A percentile compares a stretch with the other conserved stretches of the same genome.
phyloP scores from a whole-genome alignment of 2,888 invertebrate species.

The Xestia sexstrigata region DNA sequence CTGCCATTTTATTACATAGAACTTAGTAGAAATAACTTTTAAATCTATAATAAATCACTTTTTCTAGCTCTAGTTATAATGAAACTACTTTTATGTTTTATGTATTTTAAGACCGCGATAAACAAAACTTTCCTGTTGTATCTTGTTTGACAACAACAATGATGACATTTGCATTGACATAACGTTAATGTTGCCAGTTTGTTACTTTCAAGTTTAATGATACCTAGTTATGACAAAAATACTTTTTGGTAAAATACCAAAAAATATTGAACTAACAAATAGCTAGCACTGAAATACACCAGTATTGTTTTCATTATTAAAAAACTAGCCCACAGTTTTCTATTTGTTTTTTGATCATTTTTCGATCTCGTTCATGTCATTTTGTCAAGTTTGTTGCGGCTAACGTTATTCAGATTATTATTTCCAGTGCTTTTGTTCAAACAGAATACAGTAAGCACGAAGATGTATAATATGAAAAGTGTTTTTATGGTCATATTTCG shows the following conservation, averaged over 20 bases:
- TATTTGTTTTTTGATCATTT: neutral
- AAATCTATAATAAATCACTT: neutral
- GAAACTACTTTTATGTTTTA: neutral
- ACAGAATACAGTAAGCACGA: neutral
- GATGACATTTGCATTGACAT: slow-evolving; percentile 4
- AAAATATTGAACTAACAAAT: neutral
- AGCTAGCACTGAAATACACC: neutral
- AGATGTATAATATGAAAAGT: neutral
- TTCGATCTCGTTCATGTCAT: neutral
- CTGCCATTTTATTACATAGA: slow-evolving; percentile 73
- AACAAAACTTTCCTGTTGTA: neutral
- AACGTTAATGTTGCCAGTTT: neutral
- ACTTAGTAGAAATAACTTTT: neutral
- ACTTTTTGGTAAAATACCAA: slow-evolving; percentile 1
- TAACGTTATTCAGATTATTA: neutral
- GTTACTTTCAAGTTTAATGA: neutral
- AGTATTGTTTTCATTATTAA: neutral
- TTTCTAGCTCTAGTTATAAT: neutral
- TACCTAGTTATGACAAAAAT: neutral
- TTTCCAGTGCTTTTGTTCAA: neutral
- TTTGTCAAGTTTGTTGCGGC: neutral
- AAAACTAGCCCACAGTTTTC: neutral
- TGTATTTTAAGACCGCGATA: fast-evolving
- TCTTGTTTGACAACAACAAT: slow-evolving; percentile 46
- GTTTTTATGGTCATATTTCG: slow-evolving; percentile 1